A percentile compares a stretch with the other conserved stretches of the same genome.
These are phyloP conservation scores for Acropternis orthonyx DNA, from an alignment of 2,797 vertebrate genomes.

Conservation along the genomic window DNA sequence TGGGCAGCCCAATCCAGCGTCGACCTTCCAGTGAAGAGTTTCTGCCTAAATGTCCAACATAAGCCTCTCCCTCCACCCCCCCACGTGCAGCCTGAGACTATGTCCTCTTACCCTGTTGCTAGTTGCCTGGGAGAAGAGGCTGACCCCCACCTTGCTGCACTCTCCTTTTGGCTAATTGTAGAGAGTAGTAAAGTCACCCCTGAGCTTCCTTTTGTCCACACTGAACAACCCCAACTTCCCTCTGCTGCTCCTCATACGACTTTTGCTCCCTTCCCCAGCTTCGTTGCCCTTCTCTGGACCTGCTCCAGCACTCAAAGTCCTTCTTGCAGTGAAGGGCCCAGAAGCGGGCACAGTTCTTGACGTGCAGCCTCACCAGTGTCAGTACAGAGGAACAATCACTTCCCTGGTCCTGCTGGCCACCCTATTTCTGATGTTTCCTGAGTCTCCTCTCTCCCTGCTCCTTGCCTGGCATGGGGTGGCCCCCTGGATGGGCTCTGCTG, in stretches of 20 bases:
- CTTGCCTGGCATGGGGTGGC: rapidly evolving
- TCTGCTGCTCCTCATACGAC: neutral
- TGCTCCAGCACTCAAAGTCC: rapidly evolving
- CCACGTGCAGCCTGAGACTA: neutral
- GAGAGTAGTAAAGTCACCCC: neutral
- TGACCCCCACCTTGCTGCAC: rapidly evolving
- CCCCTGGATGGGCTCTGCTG: rapidly evolving
- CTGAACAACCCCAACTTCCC: rapidly evolving
- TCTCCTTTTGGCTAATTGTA: neutral
- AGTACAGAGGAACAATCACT: neutral
- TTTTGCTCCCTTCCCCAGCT: neutral
- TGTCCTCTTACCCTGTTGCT: neutral
- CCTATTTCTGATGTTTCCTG: neutral
- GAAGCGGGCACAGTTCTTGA: neutral
- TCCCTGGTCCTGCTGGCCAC: neutral
- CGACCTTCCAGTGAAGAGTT: too few species aligned
- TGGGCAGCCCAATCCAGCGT: neutral
- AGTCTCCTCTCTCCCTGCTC: rapidly evolving
- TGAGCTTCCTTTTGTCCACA: neutral
- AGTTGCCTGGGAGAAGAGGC: neutral
- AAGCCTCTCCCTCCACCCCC: too few species aligned
- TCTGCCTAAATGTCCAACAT: rapidly evolving
- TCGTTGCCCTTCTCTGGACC: neutral
- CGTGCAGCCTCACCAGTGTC: neutral
- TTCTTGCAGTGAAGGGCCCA: rapidly evolving